Conservation (phyloP, 2,797 vertebrate genomes). For the Florisuga fusca region DNA sequence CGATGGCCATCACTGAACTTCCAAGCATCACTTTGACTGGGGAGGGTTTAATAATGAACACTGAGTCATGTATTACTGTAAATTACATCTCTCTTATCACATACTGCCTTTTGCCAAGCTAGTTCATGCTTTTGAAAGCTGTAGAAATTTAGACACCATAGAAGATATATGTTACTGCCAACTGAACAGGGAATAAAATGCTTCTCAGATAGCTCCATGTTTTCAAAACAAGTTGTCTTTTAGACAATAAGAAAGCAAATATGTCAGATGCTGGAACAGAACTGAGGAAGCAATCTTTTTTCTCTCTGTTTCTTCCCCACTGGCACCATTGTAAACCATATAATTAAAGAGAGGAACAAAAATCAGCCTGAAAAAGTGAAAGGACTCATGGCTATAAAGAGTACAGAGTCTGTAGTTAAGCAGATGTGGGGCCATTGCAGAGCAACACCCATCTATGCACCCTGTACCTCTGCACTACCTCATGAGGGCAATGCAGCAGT, state of each 20-base stretch:
- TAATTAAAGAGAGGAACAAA: neutral
- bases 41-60: neutral
- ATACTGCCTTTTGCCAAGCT: neutral
- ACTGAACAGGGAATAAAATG: neutral
- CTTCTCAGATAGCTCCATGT: neutral
- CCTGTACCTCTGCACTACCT: neutral
- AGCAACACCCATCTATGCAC: neutral
- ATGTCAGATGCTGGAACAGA: neutral
- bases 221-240: neutral
- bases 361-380: neutral
- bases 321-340: neutral
- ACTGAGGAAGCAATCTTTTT: neutral
- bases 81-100: neutral
- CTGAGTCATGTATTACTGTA: neutral
- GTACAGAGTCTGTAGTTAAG: neutral
- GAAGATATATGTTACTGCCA: neutral
- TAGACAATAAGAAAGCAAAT: neutral
- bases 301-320: neutral
- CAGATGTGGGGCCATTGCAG: neutral
- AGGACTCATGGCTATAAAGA: neutral
- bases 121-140: slow-evolving; percentile 22
- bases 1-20: neutral
- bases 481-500: neutral
- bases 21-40: neutral
- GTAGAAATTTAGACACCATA: neutral